A percentile compares a stretch with the other conserved stretches of the same genome.
Evolutionary conservation across 2,888 invertebrate genomes (phyloP).

Genomic region (Drosophila peninsularis): DNA sequence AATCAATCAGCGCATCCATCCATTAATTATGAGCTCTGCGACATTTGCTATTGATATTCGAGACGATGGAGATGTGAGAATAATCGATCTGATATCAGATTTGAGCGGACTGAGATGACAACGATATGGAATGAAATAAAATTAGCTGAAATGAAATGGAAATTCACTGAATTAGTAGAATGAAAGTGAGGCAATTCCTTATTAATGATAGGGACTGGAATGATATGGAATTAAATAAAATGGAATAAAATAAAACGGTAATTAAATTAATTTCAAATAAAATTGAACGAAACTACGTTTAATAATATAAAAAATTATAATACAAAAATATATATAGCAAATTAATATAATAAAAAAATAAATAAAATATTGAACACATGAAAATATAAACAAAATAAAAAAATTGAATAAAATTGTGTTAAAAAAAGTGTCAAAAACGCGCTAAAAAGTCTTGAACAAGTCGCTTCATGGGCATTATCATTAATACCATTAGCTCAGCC

Average conservation of each 20-base stretch:
- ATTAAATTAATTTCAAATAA: too few relatives aligned
- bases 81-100: neutral
- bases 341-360: neutral
- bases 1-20: constrained; percentile 72
- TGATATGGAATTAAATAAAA: neutral
- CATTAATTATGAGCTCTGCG: constrained; percentile 50
- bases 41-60: constrained; percentile 45
- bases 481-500: constrained; percentile 50
- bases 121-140: neutral
- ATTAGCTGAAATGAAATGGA: neutral
- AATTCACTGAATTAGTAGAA: too few relatives aligned
- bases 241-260: neutral
- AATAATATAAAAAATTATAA: too few relatives aligned
- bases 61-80: neutral
- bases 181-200: too few relatives aligned
- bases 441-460: neutral
- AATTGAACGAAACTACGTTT: too few relatives aligned
- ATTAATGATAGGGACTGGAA: too few relatives aligned
- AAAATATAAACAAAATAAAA: neutral
- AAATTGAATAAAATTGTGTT: neutral
- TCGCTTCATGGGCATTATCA: constrained; percentile 44
- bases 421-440: neutral
- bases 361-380: neutral
- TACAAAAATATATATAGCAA: neutral
- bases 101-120: neutral